Base-by-base conservation (phyloP, 2,888 invertebrate species). In the Tachystola acroxantha region DNA sequence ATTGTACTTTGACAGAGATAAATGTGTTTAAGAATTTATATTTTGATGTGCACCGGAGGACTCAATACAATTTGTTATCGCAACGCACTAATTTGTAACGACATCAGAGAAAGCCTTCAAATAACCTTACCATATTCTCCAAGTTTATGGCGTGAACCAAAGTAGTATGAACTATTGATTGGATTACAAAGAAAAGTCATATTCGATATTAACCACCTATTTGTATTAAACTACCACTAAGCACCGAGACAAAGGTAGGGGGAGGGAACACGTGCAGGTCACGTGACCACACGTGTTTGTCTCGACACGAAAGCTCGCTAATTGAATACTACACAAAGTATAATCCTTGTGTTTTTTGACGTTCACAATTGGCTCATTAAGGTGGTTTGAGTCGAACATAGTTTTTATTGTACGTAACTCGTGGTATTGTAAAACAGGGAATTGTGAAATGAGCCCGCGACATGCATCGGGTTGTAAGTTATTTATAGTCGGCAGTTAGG, bases 331-430 rank as follows among this genome's bases (percentile, higher is more conserved):
- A 53, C 59, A 55, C 48, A 54, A 34, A 39, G 36, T 39, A 39
- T 57, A 59, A 61, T 57, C 56, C 50, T 48, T 50, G 37, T 43
- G 39, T 39, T 42, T 62, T 62, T 57, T 62, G 63, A 58, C 61
- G 61, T 34, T 16, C 55, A 57, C 48, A 65, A 69, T 63, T 64
- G 57, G 52, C 57, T 68, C 65, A 72, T 75, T 77, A 73, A 71
- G 69, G 58, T 70, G 62, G 61, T 60, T 33, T 38, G 43, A 31
- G 57, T 53, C 53, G 52, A 65, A 62, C 61, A 65, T 39, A 45
- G 44, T 49, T 59, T 64, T 69, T 58, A 59, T 58, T 52, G 50
- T 24, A 50, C 41, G 57, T 48, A 48, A 52, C 51, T 49, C 22
- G 22, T 22, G 46, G 46, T 57, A 53, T 62, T 50, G 45, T 14